Evolutionary conservation across 2,113 vertebrate species (phyloP), one percentile per base, ranked within the genome.

Genomic region (Hippoglossus stenolepis): DNA sequence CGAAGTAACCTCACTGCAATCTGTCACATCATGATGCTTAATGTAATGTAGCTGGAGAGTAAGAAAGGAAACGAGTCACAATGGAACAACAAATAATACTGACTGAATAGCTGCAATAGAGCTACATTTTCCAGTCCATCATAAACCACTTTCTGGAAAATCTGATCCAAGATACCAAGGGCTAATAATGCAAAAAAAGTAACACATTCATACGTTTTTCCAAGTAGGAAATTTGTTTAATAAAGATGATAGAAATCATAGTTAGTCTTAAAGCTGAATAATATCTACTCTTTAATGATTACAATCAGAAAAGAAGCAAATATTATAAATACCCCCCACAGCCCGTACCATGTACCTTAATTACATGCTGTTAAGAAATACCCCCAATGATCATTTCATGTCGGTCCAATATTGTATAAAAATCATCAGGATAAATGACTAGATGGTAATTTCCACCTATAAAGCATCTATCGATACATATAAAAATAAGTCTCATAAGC

Each of bases 401-500:
- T 7, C 31, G 7, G 31, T 68, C 53, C 77, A 35, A 40, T 23
- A 57, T 73, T 67, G 58, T 86, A 83, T 70, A 89, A 80, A 90
- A 88, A 87, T 89, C 75, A 87, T 18, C 38, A 17, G 26, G 67
- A 81, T 76, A 89, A 91, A 85, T 69, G 62, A 67, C 57, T 68
- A 77, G 73, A 79, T 77, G 75, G 68, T 15, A 15, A 71, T 70
- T 85, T 54, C 70, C 79, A 83, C 62, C 77, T 67, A 83, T 69
- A 69, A 31, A 73, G 79, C 76, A 79, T 84, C 71, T 43, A 66
- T 81, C 40, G 31, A 56, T 82, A 75, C n/a, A 90, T 94, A 93
- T 85, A 94, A 94, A 94, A 94, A 94, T 91, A 94, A 79, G 85
- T 91, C 69, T 90, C 65, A 75, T 87, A 73, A 86, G 71, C 76